Evolutionary conservation across 2,888 invertebrate species (phyloP), one percentile per base, ranked within the genome.

Genomic region (Philonicus albiceps): DNA sequence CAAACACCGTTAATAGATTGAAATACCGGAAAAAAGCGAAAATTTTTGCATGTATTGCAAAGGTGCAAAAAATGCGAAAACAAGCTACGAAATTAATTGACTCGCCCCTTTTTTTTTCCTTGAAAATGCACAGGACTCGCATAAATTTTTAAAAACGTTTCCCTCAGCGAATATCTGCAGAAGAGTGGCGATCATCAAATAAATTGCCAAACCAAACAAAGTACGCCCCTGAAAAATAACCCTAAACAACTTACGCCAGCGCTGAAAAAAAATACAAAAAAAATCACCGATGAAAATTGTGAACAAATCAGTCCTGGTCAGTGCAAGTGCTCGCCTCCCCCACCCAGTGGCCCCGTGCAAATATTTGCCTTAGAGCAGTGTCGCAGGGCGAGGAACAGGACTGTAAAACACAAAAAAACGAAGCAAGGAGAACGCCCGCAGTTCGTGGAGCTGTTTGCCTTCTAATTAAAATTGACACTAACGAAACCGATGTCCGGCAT

Each of bases 391-490:
- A 30, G 80, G 53, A 5, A 80, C 27, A 43, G 76, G 37, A 37
- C 11, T 7, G 7, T 13, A 7, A n/a, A 37, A 22, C 3, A 37
- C n/a, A n/a, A n/a, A 16, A 86, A 49, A 37, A 7, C 27, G 27
- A 64, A 27, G 27, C 64, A 13, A 73, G 34, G 30, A 53, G 81
- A 81, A 75, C 81, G 75, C 74, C 72, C 85, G 86, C 81, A 84
- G 78, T 34, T 64, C 19, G 83, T 83, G 30, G 84, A 85, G 76
- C 84, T 86, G 78, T 87, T 87, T 87, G 87, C 84, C 75, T 85
- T 84, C 84, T 87, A 86, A 87, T 87, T 87, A 87, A 87, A 87
- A 87, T 84, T 80, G 87, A 87, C 87, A 87, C 73, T 86, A 87
- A 78, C 87, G 78, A 87, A 86, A 86, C 86, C 84, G 86, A 72